Evolutionary conservation across 2,888 invertebrate genomes (phyloP).

Genomic region (Caenorhabditis sp.): DNA sequence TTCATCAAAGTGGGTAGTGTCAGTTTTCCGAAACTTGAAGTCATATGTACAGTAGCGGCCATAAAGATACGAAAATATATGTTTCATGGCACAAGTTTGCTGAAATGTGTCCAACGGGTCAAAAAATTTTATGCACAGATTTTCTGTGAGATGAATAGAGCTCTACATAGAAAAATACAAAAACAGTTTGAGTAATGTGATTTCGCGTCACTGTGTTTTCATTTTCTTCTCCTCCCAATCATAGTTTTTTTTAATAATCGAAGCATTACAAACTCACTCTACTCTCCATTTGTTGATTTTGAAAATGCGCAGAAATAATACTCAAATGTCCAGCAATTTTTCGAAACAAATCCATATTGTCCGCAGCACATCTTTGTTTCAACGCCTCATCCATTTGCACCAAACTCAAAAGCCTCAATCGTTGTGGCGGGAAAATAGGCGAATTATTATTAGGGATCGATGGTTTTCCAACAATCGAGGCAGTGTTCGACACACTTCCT

Average conservation of each 20-base stretch:
- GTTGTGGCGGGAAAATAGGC: constrained; percentile 42
- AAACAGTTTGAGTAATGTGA: too few species aligned
- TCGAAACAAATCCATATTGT: constrained; percentile 48
- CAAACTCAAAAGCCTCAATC: constrained; percentile 39
- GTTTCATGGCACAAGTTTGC: too few species aligned
- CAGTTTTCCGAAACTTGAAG: too few species aligned
- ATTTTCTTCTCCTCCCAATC: too few species aligned
- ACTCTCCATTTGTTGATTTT: constrained; percentile 53
- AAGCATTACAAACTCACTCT: constrained; percentile 28
- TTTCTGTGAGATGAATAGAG: too few species aligned
- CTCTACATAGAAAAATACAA: too few species aligned
- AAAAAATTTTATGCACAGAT: too few species aligned
- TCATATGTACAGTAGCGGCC: too few species aligned
- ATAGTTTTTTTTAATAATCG: neutral
- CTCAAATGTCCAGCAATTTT: constrained; percentile 51
- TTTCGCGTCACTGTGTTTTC: too few species aligned
- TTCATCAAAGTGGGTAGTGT: too few species aligned
- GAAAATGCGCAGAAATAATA: constrained; percentile 55
- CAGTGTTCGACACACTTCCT: constrained; percentile 33
- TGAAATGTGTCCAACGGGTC: too few species aligned
- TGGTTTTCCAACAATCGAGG: constrained; percentile 19
- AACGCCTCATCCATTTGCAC: constrained; percentile 55
- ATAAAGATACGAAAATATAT: too few species aligned
- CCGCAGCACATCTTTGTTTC: constrained; percentile 41
- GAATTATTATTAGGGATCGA: constrained; percentile 28